Percentiles rank a stretch among this genome's conserved stretches.
Conservation (phyloP, 64 coral and sea anemone species). For the Montipora cactus region DNA sequence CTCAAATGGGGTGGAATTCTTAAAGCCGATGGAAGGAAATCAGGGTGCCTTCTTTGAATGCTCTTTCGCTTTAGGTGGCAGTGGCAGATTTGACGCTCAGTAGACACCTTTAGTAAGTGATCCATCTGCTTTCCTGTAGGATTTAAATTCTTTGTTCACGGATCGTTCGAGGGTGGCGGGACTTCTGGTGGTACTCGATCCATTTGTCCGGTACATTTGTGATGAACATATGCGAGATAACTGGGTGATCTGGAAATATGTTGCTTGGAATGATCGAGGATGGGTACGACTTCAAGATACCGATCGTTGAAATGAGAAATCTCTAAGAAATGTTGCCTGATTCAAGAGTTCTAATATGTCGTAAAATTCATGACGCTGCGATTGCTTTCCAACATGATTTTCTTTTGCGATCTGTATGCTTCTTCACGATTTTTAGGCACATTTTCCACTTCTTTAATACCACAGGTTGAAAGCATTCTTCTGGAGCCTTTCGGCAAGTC, state of each 20-base stretch:
- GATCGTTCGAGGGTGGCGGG: slow-evolving; percentile 42
- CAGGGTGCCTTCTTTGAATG: slow-evolving; percentile 32
- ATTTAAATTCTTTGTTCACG: slow-evolving; percentile 51
- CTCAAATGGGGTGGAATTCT: slow-evolving; percentile 32
- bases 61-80: slow-evolving; percentile 55
- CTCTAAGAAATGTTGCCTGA: neutral
- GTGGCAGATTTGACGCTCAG: slow-evolving; percentile 61
- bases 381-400: neutral
- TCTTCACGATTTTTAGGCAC: neutral
- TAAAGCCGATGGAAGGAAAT: slow-evolving; percentile 34
- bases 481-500: too few species aligned
- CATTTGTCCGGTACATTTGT: slow-evolving; percentile 5
- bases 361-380: neutral
- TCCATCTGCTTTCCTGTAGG: slow-evolving; percentile 57
- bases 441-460: too few species aligned
- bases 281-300: slow-evolving; percentile 5
- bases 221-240: slow-evolving; percentile 44
- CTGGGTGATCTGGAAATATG: slow-evolving; percentile 45
- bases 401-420: slow-evolving; percentile 2
- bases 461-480: too few species aligned
- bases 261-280: slow-evolving; percentile 52
- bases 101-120: slow-evolving; percentile 33
- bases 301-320: slow-evolving; percentile 16
- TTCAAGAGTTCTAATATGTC: slow-evolving; percentile 21
- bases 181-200: slow-evolving; percentile 46